phyloP scores from a whole-genome alignment of 2,113 vertebrate genomes.

The Gasterosteus nipponicus region DNA sequence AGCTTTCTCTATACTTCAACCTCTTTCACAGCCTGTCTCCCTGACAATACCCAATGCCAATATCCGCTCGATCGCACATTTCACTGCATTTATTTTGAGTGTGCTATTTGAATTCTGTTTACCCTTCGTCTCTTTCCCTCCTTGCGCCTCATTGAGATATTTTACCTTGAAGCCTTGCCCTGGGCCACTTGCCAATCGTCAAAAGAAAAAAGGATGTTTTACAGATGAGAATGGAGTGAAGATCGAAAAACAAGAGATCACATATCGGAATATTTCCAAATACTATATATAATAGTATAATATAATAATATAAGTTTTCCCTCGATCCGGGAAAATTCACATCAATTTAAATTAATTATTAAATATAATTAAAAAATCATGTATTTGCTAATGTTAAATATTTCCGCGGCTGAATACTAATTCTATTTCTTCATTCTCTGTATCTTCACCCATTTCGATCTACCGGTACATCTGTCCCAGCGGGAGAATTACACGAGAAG shows the following conservation, averaged over 20 bases:
- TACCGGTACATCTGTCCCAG: neutral
- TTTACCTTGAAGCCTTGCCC: neutral
- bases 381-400: neutral
- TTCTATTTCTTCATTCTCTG: neutral
- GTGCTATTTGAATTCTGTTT: neutral
- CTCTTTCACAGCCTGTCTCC: neutral
- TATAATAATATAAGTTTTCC: too few species aligned
- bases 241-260: neutral
- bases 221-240: neutral
- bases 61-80: conserved; percentile 1
- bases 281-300: too few species aligned
- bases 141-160: neutral
- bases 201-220: conserved; percentile 1
- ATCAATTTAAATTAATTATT: neutral
- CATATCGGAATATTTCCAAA: neutral
- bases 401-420: neutral
- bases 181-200: neutral
- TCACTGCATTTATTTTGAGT: neutral
- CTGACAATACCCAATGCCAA: neutral
- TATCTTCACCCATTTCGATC: neutral
- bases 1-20: neutral
- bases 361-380: too few species aligned
- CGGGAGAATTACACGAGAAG: neutral
- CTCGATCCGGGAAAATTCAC: neutral
- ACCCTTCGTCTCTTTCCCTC: neutral